These are phyloP conservation scores for Paracentrotus lividus DNA, from an alignment of 53 echinoderm and acorn worm genomes.

Conservation along the genomic window DNA sequence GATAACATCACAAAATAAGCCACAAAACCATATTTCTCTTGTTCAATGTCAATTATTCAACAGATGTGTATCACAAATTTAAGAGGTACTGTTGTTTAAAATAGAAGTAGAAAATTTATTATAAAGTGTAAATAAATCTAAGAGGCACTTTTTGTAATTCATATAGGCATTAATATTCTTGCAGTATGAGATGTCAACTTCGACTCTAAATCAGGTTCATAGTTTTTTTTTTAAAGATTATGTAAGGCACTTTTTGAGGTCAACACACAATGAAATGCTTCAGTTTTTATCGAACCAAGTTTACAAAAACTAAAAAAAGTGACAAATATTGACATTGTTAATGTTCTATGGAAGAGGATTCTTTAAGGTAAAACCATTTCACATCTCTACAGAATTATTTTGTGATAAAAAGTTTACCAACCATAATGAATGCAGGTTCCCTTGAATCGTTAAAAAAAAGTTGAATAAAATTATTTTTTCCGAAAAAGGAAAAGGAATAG, in stretches of 20 bases:
- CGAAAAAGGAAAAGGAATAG: neutral
- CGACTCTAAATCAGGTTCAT: neutral
- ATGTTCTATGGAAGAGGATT: no score
- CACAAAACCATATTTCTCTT: neutral
- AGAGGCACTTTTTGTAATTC: neutral
- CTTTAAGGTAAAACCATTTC: no score
- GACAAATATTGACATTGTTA: no score
- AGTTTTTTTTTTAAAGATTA: neutral
- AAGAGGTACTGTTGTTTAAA: neutral
- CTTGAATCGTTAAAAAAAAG: neutral
- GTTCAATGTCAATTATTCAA: neutral
- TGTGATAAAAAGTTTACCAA: neutral
- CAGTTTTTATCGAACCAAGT: no score
- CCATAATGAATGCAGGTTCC: neutral
- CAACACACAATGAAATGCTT: neutral
- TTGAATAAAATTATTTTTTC: neutral
- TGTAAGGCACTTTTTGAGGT: conserved; percentile 6
- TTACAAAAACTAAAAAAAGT: no score
- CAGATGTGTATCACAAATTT: neutral
- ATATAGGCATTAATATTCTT: neutral
- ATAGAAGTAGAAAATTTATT: neutral
- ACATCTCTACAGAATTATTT: neutral
- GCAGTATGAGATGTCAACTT: neutral
- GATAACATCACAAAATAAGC: neutral
- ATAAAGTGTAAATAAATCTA: neutral